Base-by-base conservation (phyloP, 2,888 invertebrate species). In the Pharmacophagus antenor region DNA sequence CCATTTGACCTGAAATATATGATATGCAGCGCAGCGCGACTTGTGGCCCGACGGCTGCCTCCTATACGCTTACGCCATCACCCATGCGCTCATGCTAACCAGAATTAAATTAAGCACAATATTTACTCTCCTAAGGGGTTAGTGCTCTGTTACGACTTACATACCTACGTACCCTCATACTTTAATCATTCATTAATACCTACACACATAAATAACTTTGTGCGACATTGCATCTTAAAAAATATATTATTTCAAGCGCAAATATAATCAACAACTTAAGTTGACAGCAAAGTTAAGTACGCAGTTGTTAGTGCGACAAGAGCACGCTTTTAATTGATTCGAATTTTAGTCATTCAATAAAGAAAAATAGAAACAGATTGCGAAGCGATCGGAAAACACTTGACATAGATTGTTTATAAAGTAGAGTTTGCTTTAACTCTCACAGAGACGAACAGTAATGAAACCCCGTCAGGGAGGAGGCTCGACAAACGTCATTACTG, bases 61-160 rank as follows among this genome's bases (percentile, higher is more conserved):
- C 66, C 63, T 63, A 67, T 64, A 58, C 72, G 66, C 70, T 67
- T 74, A 69, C 77, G 71, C 73, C 80, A 71, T 78, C 79, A 78
- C 80, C 82, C 77, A 76, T 80, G 79, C 77, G 79, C 79, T 75
- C 67, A 69, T 72, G 52, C 80, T 78, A 82, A 88, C 85, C 85
- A 79, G 80, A 88, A 85, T 88, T 90, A 88, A 89, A 89, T 88
- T 90, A 84, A 87, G 85, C 88, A 90, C 88, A 89, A 89, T 89
- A 88, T 90, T 90, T 88, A 86, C 87, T 80, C 85, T 76, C 77
- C 76, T 74, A 74, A 70, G 74, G n/a, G 82, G 78, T 84, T 84
- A 83, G 82, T 80, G 81, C 78, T 82, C 77, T 76, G 84, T 79
- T 82, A 84, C 84, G 80, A 85, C 82, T 85, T 85, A 82, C 81